phyloP scores from a whole-genome alignment of 2,113 vertebrate genomes.

The Halcyon malimbica region DNA sequence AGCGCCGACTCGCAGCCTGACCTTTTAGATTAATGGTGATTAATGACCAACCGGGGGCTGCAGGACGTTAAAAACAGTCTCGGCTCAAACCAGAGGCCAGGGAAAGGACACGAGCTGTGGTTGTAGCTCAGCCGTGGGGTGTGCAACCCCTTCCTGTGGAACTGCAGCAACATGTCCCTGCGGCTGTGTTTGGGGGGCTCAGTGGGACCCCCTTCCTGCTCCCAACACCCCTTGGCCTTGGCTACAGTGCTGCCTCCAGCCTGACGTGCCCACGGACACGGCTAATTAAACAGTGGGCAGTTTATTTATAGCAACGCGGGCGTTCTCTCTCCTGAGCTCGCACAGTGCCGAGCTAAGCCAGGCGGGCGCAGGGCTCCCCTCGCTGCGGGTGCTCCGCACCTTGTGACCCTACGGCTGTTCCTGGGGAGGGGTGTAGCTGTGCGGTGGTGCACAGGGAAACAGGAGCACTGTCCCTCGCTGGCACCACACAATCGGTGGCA shows the following conservation, averaged over 20 bases:
- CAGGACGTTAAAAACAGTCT: background rate
- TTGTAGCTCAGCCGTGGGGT: fast-evolving
- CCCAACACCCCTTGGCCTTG: background rate
- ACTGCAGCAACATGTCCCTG: fast-evolving
- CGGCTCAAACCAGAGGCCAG: background rate
- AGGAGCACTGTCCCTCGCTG: background rate
- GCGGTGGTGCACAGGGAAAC: background rate
- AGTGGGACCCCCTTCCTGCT: background rate
- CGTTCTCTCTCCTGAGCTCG: background rate
- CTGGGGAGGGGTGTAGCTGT: background rate
- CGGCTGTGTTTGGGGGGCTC: fast-evolving
- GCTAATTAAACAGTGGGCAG: fast-evolving
- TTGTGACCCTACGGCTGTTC: fast-evolving
- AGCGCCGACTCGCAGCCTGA: fast-evolving
- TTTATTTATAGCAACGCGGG: background rate
- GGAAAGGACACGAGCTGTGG: fast-evolving
- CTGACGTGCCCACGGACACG: background rate
- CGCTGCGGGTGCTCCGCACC: too few relatives aligned
- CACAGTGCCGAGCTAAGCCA: fast-evolving
- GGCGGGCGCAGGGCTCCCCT: fast-evolving
- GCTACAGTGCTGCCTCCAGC: background rate
- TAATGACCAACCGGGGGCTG: background rate
- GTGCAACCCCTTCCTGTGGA: background rate
- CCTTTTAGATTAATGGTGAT: background rate
- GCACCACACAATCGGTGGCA: fast-evolving